phyloP scores from a whole-genome alignment of 30 jellyfish, hydroid and myxozoan genomes.

The Hydractinia echinata region DNA sequence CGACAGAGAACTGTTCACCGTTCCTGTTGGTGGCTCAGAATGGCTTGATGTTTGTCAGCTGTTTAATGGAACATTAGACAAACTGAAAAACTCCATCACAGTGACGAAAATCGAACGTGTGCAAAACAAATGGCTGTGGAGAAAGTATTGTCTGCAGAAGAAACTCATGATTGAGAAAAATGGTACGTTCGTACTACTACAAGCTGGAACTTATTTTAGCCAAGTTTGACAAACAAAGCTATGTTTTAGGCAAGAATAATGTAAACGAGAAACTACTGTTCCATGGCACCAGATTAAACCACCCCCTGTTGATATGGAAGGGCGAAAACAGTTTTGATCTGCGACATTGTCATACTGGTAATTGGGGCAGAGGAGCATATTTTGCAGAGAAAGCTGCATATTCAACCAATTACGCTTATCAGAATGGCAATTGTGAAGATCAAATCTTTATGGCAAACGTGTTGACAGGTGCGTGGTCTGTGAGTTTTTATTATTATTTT shows the following conservation, averaged over 20 bases:
- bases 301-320: background rate
- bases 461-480: background rate
- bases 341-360: background rate
- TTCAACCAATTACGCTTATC: background rate
- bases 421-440: background rate
- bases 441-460: conserved; percentile 10
- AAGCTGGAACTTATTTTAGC: background rate
- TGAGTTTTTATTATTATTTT: too few relatives aligned
- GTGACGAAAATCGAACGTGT: conserved; percentile 4
- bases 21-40: conserved; percentile 1
- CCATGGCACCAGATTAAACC: conserved; percentile 1
- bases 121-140: conserved; percentile 11
- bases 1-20: background rate
- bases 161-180: background rate
- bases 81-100: background rate
- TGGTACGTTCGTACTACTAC: background rate
- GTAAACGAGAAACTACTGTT: conserved; percentile 2
- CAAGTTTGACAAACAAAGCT: background rate
- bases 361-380: conserved; percentile 6
- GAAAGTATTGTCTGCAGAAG: background rate
- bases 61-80: background rate
- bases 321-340: background rate
- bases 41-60: background rate
- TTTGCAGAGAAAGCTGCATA: background rate
- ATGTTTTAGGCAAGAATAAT: background rate